Base-by-base conservation (phyloP, 2,888 invertebrate species). In the Congeria kusceri region DNA sequence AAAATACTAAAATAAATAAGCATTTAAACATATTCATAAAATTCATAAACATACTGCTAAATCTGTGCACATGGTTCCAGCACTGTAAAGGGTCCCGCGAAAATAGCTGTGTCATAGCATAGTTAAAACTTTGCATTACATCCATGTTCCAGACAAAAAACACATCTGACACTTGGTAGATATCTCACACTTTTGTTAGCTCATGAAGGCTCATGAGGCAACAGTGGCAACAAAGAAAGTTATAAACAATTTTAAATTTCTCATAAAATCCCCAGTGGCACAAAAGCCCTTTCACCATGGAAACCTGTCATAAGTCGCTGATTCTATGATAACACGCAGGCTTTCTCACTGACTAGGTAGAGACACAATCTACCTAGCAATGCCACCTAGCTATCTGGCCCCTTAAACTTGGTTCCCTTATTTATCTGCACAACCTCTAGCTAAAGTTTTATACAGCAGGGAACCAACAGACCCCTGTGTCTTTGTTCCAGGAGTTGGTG, bases 271-370 rank as follows among this genome's bases (percentile, higher is more conserved):
- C 80, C 80, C 83, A 83, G 80, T 78, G 75, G 80, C 78, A 80
- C 77, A 76, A 64, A 83, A 72, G 72, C 76, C 65, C 56, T 46
- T 78, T 83, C 68, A 32, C 80, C 80, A 83, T 80, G 69, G 83
- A 62, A 78, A 83, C 83, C 70, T 83, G 83, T 83, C 83, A 77
- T 80, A 77, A 77, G 83, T 77, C 79, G 74, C 74, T 79, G 83
- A 83, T 83, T 78, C 61, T 70, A 79, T 79, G 79, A 79, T 79
- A 79, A 83, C 79, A 83, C 74, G 77, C 65, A 44, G 65, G 47
- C 57, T 58, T 58, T 77, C 77, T 59, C 63, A 64, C 73, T 65
- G 56, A 61, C 72, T 77, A 80, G 80, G 80, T 80, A 75, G 75
- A 71, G 28, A 46, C 61, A 25, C 53, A 39, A 39, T 39, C 25